Percentiles rank a stretch among this genome's conserved stretches.
Conservation (phyloP, 1,140 invertebrate species). For the Subanguina moxae region DNA sequence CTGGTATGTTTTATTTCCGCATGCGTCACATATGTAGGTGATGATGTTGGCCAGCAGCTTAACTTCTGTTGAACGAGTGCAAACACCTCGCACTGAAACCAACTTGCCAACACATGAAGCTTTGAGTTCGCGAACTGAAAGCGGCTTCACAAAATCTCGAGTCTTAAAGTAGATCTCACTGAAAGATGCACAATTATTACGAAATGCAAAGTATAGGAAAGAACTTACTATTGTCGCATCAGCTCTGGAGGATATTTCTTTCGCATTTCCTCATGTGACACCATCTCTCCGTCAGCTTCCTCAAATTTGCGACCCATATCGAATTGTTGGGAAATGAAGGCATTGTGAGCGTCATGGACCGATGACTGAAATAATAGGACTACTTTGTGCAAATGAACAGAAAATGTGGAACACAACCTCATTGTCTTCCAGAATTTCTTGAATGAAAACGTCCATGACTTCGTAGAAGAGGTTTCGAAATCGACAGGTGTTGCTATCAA, state of each 20-base stretch:
- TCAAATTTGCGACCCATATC: constrained; percentile 72
- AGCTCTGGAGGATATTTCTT: constrained; percentile 90
- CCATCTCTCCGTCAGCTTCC: constrained; percentile 50
- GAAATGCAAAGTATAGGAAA: no score
- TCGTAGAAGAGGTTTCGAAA: constrained; percentile 79
- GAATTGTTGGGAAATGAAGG: constrained; percentile 95
- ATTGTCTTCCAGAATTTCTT: constrained; percentile 35
- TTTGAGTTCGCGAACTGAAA: constrained; percentile 84
- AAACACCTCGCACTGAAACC: constrained; percentile 86
- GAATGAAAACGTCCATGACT: constrained; percentile 74
- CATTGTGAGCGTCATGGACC: constrained; percentile 87
- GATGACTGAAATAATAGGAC: constrained; percentile 65
- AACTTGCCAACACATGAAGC: constrained; percentile 77
- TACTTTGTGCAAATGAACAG: background rate
- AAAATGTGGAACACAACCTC: constrained; percentile 25
- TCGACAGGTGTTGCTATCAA: constrained; percentile 76
- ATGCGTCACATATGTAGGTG: constrained; percentile 97
- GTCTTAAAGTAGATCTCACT: constrained; percentile 90
- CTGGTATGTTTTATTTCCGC: constrained; percentile 97
- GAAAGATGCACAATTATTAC: no score
- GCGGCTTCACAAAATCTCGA: constrained; percentile 69
- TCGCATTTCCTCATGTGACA: constrained; percentile 66
- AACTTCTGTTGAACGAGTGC: constrained; percentile 91
- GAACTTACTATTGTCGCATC: constrained; percentile 84
- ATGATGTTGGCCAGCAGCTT: constrained; percentile 92